phyloP scores from a whole-genome alignment of 2,113 vertebrate genomes.

The Cavia porcellus region DNA sequence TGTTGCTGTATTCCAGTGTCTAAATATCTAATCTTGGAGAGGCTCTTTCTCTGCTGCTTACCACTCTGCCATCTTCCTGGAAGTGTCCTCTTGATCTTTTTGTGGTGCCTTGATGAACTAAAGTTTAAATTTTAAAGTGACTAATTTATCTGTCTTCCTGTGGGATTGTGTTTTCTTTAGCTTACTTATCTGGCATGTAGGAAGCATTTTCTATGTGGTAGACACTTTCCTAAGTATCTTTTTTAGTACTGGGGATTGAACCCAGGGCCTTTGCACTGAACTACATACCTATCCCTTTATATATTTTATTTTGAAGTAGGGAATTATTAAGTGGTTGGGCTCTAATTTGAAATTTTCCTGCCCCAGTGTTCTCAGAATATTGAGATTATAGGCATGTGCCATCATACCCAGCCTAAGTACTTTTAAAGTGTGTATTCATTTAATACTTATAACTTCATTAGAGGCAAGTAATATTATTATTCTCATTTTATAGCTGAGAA shows the following conservation, averaged over 20 bases:
- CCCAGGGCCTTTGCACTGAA: background rate
- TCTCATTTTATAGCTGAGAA: background rate
- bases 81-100: background rate
- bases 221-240: background rate
- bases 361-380: background rate
- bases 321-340: background rate
- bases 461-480: background rate
- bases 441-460: background rate
- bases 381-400: background rate
- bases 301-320: background rate
- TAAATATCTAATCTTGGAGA: background rate
- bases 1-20: background rate
- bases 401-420: background rate
- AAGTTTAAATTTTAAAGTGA: slow-evolving; percentile 48
- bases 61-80: background rate
- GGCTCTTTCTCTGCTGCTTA: background rate
- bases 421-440: background rate
- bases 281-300: background rate
- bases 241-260: background rate
- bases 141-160: background rate
- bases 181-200: slow-evolving; percentile 27
- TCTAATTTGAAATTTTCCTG: background rate
- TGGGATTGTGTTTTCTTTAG: background rate
- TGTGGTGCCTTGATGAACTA: slow-evolving; percentile 1
- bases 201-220: background rate